Base-by-base conservation (phyloP, 1,140 invertebrate species). In the Oppia nitens region DNA sequence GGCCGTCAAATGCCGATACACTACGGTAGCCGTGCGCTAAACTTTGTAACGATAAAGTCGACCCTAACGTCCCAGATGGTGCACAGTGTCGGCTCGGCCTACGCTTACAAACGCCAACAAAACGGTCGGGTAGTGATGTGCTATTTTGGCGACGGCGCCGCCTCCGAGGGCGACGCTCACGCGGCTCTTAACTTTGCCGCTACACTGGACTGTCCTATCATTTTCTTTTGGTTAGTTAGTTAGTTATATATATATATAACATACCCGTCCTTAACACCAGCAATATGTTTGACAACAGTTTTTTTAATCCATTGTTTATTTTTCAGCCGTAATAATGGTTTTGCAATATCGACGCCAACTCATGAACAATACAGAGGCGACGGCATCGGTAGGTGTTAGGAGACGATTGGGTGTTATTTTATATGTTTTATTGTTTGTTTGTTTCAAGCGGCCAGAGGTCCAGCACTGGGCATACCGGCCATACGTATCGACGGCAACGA, bases 151-250 rank as follows among this genome's bases (percentile, higher is more conserved):
- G 96, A 99, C 65, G 96, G 96, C 24, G 93, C 93, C 3, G 89
- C 94, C 0, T 96, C 91, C 47, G 94, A 98, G 74, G 96, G 57
- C 21, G 96, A 99, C 76, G 87, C 91, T 3, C 92, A 97, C 75
- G 91, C 93, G n/a, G 96, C 92, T 0, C 87, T 99, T 62, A 99
- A 99, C 75, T 98, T 99, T 76, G 88, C 95, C n/a, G 84, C 92
- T 1, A 96, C 92, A 9, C 74, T 99, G 1, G 79, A 89, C 25
- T 95, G 90, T 69, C 96, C 96, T 0, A 79, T 98, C 12, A 85
- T 99, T 63, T 86, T 98, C 65, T 40, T 53, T n/a, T 59, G 57
- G 49, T 58, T 32, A 4, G 47, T 26, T 1, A 4, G 12, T 12
- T 57, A 26, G 9, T 53, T 53, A 53, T 26, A 2, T 53, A 27